Evolutionary conservation across 2,113 vertebrate genomes (phyloP), one percentile per base, ranked within the genome.

Genomic region (Bothrops jararaca): DNA sequence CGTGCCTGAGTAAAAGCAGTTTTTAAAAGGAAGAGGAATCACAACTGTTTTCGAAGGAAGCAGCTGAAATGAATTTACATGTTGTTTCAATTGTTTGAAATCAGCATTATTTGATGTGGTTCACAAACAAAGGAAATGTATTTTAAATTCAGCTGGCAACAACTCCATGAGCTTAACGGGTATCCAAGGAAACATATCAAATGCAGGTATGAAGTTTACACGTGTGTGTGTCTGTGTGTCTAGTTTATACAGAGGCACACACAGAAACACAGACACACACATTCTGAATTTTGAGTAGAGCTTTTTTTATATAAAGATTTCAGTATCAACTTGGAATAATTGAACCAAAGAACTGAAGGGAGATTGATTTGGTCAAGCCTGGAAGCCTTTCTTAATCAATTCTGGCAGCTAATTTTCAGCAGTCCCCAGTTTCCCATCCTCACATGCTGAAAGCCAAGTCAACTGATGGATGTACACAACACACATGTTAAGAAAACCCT

Each of bases 401-500:
- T 50, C 45, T 13, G 4, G 22, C 29, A 18, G 45, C 39, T 87
- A 29, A 48, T 54, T 54, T 15, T 57, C 92, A 94, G 57, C 54
- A 1, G 13, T 18, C 48, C 10, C 23, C 11, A 5, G 26, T 92
- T 91, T 90, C 92, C 89, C 7, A 8, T 22, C 34, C 69, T 39
- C 34, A 18, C 92, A 48, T 53, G 64, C 60, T 52, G 92, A 93
- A 93, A 48, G 48, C 60, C 1, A 0, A 20, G 26, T 29, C 95
- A 91, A 94, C 89, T 93, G 80, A 48, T 53, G 86, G 74, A 48
- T 52, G 56, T 86, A 94, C 92, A 58, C 95, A 93, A 91, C 57
- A 64, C 60, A 64, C 3, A 5, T 54, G 24, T 69, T 45, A 74
- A 74, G 42, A 57, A 90, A 92, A 93, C 89, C 80, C 85, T 74